A percentile compares a stretch with the other conserved stretches of the same genome.
These are phyloP conservation scores for Megamerina dolium DNA, from an alignment of 2,888 invertebrate genomes.

Conservation along the genomic window DNA sequence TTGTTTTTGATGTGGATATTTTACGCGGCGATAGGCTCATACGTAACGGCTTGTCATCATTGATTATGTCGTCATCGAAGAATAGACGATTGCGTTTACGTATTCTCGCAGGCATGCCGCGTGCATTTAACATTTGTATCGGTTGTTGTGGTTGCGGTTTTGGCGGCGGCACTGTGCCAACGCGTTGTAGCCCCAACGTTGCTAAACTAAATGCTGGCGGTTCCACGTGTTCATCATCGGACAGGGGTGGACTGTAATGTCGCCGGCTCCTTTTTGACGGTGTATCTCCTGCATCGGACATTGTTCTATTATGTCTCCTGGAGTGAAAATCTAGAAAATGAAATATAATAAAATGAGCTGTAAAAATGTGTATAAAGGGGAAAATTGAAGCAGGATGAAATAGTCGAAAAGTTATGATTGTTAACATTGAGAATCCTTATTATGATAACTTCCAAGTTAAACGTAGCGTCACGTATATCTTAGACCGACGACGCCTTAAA, in stretches of 20 bases:
- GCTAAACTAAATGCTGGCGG: constrained; percentile 72
- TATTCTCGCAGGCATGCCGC: constrained; percentile 86
- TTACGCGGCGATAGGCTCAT: constrained; percentile 50
- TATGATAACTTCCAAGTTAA: too few relatives aligned
- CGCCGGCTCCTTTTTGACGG: constrained; percentile 7
- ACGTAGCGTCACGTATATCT: too few relatives aligned
- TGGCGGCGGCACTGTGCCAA: constrained; percentile 69
- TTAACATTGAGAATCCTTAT: too few relatives aligned
- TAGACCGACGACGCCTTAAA: too few relatives aligned
- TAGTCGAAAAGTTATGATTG: too few relatives aligned
- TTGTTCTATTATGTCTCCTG: constrained; percentile 13
- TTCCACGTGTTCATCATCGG: constrained; percentile 59
- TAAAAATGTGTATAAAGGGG: neutral
- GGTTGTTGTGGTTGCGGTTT: constrained; percentile 64
- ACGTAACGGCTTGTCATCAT: constrained; percentile 71
- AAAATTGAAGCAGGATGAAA: neutral
- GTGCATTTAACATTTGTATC: constrained; percentile 73
- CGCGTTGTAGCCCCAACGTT: constrained; percentile 72
- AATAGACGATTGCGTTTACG: constrained; percentile 84
- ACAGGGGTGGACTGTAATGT: constrained; percentile 20
- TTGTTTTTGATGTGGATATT: constrained; percentile 48
- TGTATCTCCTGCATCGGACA: constrained; percentile 24
- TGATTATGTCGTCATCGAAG: constrained; percentile 83
- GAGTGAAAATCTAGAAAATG: constrained; percentile 4
- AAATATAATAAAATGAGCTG: neutral